Evolutionary conservation across 2,113 vertebrate genomes (phyloP).

Genomic region (Nothocercus julius): DNA sequence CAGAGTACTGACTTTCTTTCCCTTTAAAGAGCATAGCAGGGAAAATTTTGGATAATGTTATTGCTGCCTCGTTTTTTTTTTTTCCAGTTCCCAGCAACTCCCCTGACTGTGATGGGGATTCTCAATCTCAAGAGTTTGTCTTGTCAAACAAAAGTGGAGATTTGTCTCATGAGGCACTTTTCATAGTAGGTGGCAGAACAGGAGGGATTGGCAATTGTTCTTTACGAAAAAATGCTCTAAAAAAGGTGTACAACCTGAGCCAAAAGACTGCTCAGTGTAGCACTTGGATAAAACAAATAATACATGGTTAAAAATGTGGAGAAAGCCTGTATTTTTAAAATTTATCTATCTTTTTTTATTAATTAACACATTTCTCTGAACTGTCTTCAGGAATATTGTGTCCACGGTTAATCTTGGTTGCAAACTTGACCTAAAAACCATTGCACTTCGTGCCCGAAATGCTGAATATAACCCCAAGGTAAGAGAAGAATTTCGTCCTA

Average conservation of each 20-base stretch:
- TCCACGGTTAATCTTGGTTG: slow-evolving; percentile 98
- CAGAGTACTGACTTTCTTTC: neutral
- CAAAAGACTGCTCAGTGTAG: neutral
- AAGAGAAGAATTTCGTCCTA: slow-evolving; percentile 34
- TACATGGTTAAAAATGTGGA: neutral
- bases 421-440: slow-evolving; percentile 98
- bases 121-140: neutral
- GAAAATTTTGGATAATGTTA: neutral
- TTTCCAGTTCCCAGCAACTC: neutral
- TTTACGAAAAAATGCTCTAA: neutral
- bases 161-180: neutral
- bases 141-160: neutral
- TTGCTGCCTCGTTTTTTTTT: neutral
- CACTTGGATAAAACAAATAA: neutral
- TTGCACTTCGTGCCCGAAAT: slow-evolving; percentile 97
- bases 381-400: slow-evolving; percentile 91
- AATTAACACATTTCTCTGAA: slow-evolving; percentile 32
- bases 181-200: neutral
- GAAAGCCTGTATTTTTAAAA: neutral
- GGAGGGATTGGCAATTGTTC: neutral
- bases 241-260: neutral
- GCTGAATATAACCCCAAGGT: slow-evolving; percentile 99
- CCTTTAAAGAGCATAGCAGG: neutral
- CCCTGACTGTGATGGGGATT: neutral
- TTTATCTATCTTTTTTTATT: neutral